Conservation (phyloP, 2,888 invertebrate species). For the Psylliodes chrysocephalus region DNA sequence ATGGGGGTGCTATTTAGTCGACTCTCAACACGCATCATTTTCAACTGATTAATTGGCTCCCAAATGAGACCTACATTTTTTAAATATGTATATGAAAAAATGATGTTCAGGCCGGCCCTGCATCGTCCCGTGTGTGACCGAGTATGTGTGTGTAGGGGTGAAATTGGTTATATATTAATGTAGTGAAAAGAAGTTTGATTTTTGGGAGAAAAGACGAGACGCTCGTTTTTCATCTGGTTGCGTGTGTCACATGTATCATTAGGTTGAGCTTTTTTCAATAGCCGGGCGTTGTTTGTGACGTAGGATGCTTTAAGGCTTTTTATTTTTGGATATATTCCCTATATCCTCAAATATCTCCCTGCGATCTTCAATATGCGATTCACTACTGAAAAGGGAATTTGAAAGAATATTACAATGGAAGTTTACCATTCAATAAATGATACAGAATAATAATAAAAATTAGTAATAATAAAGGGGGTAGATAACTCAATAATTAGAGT, state of each 20-base stretch:
- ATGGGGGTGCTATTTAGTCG: no score
- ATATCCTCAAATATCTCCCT: not conserved
- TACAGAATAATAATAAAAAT: not conserved
- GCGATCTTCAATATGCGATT: not conserved
- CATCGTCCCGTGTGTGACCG: slow-evolving; percentile 6
- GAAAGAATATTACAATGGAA: not conserved
- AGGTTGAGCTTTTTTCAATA: slow-evolving; percentile 30
- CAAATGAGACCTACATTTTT: no score
- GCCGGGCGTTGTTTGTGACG: slow-evolving; percentile 13
- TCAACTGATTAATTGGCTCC: no score
- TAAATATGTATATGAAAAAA: not conserved
- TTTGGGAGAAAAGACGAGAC: slow-evolving; percentile 33
- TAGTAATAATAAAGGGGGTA: not conserved
- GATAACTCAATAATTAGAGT: not conserved
- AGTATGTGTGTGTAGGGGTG: slow-evolving; percentile 34
- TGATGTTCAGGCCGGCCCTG: not conserved
- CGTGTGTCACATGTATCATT: slow-evolving; percentile 34
- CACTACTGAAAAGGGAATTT: not conserved
- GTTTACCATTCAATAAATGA: not conserved
- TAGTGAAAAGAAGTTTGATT: slow-evolving; percentile 38
- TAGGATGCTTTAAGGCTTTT: slow-evolving; percentile 12
- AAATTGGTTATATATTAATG: slow-evolving; percentile 39
- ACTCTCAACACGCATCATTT: no score
- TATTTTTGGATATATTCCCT: not conserved
- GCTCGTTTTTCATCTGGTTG: slow-evolving; percentile 35